Evolutionary conservation across 2,888 invertebrate genomes (phyloP), one percentile per base, ranked within the genome.

Genomic region (Nineta flava): DNA sequence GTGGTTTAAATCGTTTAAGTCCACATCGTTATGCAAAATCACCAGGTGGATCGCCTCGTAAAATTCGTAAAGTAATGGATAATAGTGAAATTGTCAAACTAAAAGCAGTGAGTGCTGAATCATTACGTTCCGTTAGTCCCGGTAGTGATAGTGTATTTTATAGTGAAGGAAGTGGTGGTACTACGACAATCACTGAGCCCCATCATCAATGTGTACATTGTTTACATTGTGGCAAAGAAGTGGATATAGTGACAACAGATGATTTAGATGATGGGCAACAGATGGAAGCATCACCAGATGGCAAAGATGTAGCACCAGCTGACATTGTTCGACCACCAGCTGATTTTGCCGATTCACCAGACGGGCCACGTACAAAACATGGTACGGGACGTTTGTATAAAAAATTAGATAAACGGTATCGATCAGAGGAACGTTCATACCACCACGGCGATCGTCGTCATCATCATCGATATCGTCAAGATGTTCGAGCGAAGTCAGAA

Each of bases 121-220:
- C 88, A 1, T 68, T 91, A 49, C 76, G 90, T 46, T 88, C 88
- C n/a, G 87, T 86, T 40, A 88, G 88, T 59, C 90, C 90, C 3
- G 90, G 91, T 19, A 90, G 88, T 55, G 90, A 91, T 65, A 88
- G 87, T 51, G 90, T 91, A 21, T 91, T 91, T 68, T 88, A 87
- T 68, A 87, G 87, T 61, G 87, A 87, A 64, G 79, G 71, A n/a
- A 76, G 76, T 52, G 73, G 74, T 44, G 76, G 77, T 58, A 69
- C 73, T 1, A 57, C 58, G 5, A 53, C 57, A 15, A 52, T 51
- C 10, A 46, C 53, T 31, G 56, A 56, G 9, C 26, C 26, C 7
- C 63, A 62, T 26, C 72, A 72, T 51, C 70, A 71, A 54, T 56
- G 55, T 44, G 76, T 81, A 1, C 86, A 86, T 61, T 88, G 88